A percentile compares a stretch with the other conserved stretches of the same genome.
These are phyloP conservation scores for Phasianus colchicus DNA, from an alignment of 2,113 vertebrate genomes.

Conservation along the genomic window DNA sequence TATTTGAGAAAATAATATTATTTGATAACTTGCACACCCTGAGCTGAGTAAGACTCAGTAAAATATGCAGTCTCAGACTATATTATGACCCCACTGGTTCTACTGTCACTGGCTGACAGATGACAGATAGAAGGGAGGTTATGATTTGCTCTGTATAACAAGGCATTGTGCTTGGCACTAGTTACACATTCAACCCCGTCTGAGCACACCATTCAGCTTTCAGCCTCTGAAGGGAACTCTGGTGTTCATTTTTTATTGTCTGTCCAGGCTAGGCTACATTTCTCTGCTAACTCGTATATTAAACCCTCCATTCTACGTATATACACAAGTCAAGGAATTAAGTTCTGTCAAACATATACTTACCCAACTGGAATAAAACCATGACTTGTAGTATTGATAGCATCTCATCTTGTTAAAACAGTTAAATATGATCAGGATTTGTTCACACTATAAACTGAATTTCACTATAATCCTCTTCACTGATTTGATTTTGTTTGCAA, in stretches of 20 bases:
- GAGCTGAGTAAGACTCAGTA: not conserved
- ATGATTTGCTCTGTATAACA: not conserved
- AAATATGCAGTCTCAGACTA: not conserved
- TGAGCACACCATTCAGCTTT: not conserved
- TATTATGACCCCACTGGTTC: not conserved
- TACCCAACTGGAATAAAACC: not conserved
- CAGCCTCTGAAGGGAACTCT: too few relatives aligned
- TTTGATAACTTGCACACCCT: not conserved
- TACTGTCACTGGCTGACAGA: not conserved
- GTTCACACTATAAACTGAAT: not conserved
- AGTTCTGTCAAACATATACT: not conserved
- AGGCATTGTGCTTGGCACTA: not conserved
- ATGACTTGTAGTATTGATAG: not conserved
- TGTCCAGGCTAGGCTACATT: not conserved
- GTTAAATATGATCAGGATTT: not conserved
- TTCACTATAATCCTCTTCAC: not conserved
- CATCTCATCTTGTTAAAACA: not conserved
- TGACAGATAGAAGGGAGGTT: not conserved
- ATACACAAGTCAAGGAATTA: not conserved
- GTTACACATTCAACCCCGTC: not conserved
- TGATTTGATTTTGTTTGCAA: constrained; percentile 3
- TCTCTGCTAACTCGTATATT: not conserved
- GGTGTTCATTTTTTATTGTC: too few relatives aligned
- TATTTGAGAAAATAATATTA: not conserved
- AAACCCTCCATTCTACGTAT: not conserved